These are phyloP conservation scores for Stenurella melanura DNA, from an alignment of 2,888 invertebrate species.

Conservation along the genomic window DNA sequence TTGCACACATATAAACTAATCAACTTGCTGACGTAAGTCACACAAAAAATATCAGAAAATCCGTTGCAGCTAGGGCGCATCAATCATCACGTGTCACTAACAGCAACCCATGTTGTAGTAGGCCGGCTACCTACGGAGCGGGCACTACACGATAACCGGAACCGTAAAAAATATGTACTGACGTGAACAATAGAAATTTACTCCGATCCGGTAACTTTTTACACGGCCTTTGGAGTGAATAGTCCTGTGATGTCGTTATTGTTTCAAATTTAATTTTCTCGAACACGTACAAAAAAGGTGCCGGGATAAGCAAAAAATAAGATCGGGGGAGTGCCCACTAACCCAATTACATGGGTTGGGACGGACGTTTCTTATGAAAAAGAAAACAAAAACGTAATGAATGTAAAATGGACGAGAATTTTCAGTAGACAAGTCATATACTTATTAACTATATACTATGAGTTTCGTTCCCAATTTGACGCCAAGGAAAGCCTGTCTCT, in stretches of 20 bases:
- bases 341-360: not conserved
- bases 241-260: not conserved
- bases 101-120: constrained; percentile 1
- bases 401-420: too few species aligned
- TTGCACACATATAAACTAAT: not conserved
- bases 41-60: not conserved
- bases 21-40: not conserved
- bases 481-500: too few species aligned
- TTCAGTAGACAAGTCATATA: too few species aligned
- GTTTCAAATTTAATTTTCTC: not conserved
- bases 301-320: not conserved
- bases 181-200: not conserved
- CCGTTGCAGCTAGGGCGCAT: not conserved
- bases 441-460: too few species aligned
- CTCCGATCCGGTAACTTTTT: not conserved
- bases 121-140: not conserved
- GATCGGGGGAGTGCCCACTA: not conserved
- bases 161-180: not conserved
- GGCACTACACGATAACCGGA: not conserved
- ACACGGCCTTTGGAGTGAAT: not conserved
- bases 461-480: too few species aligned
- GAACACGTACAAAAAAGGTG: not conserved
- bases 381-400: too few species aligned
- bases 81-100: constrained; percentile 2
- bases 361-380: not conserved